Percentiles rank a stretch among this genome's conserved stretches.
Conservation (phyloP, 2,888 invertebrate genomes). For the Brenthis hecate region DNA sequence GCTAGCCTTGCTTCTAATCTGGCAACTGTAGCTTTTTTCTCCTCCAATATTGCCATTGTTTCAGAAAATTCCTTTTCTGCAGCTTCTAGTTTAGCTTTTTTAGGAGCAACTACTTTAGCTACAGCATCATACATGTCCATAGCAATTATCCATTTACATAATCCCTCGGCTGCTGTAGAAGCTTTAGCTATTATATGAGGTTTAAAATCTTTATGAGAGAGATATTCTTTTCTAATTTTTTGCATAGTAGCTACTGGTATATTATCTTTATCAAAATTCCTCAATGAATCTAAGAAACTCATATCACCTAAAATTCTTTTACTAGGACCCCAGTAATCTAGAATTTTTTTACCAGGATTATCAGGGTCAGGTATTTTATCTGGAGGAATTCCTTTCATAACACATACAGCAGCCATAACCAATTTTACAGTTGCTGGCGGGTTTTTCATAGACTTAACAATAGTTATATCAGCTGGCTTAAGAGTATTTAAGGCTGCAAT, state of each 20-base stretch:
- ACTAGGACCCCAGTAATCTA: conserved; percentile 94
- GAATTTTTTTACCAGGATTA: conserved; percentile 85
- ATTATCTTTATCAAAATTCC: conserved; percentile 93
- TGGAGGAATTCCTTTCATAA: conserved; percentile 90
- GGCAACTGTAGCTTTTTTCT: conserved; percentile 90
- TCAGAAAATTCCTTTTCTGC: conserved; percentile 91
- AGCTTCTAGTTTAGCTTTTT: conserved; percentile 89
- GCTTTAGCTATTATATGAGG: conserved; percentile 92
- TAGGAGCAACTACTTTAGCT: conserved; percentile 91
- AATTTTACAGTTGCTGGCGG: conserved; percentile 91
- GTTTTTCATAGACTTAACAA: conserved; percentile 94
- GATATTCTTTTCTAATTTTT: conserved; percentile 88
- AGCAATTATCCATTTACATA: conserved; percentile 95
- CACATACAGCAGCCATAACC: conserved; percentile 95
- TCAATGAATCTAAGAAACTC: conserved; percentile 87
- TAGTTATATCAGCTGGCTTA: conserved; percentile 91
- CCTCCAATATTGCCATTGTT: conserved; percentile 92
- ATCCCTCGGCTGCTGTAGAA: conserved; percentile 96
- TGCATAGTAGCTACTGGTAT: conserved; percentile 88
- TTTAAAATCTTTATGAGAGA: conserved; percentile 89
- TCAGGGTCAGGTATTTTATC: conserved; percentile 88
- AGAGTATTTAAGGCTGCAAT: conserved; percentile 90
- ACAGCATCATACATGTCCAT: conserved; percentile 94
- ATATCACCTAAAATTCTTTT: conserved; percentile 91
- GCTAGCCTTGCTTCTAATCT: conserved; percentile 90